Evolutionary conservation across 2,797 vertebrate species (phyloP).

Genomic region (Trachurus trachurus): DNA sequence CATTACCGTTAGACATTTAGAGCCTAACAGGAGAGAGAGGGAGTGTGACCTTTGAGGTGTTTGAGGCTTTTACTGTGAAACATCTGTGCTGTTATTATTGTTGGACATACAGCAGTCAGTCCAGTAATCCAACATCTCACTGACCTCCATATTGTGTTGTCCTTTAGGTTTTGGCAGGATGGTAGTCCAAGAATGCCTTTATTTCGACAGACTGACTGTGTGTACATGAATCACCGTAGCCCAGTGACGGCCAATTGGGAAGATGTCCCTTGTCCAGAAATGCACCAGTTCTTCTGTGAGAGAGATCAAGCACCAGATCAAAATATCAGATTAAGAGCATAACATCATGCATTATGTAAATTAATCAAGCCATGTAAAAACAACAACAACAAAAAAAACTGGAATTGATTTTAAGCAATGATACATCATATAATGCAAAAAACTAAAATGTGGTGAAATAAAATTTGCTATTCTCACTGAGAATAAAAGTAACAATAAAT

Average conservation of each 20-base stretch:
- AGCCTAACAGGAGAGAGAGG: no score
- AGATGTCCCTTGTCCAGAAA: not conserved
- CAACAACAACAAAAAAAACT: not conserved
- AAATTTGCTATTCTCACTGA: not conserved
- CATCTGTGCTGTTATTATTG: not conserved
- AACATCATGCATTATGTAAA: no score
- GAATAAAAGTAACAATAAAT: no score
- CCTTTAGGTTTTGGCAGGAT: conserved; percentile 35
- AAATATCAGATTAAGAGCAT: not conserved
- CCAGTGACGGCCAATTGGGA: conserved; percentile 26
- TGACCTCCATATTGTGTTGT: not conserved
- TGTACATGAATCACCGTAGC: conserved; percentile 1
- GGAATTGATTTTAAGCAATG: no score
- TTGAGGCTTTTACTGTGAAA: no score
- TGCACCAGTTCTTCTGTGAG: conserved; percentile 38
- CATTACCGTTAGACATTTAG: no score
- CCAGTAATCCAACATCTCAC: not conserved
- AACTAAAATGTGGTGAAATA: no score
- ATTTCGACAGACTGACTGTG: conserved; percentile 22
- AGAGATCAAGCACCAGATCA: not conserved
- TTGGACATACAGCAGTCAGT: not conserved
- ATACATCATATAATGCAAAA: no score
- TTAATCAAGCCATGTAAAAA: not conserved
- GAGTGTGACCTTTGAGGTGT: no score
- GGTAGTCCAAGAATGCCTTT: not conserved